Evolutionary conservation across 2,113 vertebrate species (phyloP).

Genomic region (Gnathonemus longibarbis): DNA sequence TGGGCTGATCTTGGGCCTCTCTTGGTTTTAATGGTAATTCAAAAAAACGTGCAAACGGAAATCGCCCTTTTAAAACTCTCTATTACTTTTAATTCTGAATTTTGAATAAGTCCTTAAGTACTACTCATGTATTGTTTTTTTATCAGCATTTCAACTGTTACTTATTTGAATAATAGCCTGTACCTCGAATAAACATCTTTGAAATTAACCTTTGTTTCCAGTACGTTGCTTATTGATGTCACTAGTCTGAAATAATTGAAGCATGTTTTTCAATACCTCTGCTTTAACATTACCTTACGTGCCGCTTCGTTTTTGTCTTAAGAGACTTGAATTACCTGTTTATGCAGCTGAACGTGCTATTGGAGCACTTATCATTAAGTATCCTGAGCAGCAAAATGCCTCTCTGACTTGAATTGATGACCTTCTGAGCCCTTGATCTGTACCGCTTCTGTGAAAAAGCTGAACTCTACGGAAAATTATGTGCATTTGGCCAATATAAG

Average conservation of each 20-base stretch:
- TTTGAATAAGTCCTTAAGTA: background rate
- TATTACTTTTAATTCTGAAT: background rate
- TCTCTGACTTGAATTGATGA: background rate
- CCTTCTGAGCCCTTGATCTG: background rate
- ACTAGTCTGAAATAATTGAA: background rate
- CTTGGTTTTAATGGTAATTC: background rate
- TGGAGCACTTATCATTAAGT: background rate
- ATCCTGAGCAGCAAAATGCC: background rate
- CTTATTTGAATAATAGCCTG: background rate
- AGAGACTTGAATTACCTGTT: background rate
- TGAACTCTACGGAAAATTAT: background rate
- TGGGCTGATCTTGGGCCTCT: background rate
- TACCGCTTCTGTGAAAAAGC: background rate
- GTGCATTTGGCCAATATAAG: background rate
- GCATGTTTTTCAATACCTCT: background rate
- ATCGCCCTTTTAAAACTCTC: slow-evolving; percentile 3
- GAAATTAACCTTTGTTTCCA: background rate
- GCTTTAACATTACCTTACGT: background rate
- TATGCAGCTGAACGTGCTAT: background rate
- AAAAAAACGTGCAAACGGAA: slow-evolving; percentile 17
- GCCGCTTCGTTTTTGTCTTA: background rate
- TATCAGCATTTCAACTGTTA: background rate
- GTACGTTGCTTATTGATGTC: background rate
- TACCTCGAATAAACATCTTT: background rate
- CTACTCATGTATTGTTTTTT: background rate